Evolutionary conservation across 2,113 vertebrate genomes (phyloP).

Genomic region (Thinocorus orbignyianus): DNA sequence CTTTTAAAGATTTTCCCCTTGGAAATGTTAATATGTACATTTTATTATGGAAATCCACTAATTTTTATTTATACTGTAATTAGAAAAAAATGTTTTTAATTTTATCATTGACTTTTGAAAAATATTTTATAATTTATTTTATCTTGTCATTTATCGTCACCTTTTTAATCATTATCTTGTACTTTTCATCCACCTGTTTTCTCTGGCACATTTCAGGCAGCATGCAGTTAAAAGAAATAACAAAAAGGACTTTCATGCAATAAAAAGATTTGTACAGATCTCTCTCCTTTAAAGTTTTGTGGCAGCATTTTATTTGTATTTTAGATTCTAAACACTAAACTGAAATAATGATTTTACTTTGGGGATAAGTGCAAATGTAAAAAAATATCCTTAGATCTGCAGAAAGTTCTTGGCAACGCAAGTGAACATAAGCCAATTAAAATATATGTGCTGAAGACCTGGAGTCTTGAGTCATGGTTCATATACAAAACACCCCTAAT

Average conservation of each 20-base stretch:
- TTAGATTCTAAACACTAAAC: neutral
- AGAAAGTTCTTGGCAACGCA: slow-evolving; percentile 7
- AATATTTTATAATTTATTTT: neutral
- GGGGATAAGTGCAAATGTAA: slow-evolving; percentile 1
- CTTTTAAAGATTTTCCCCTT: slow-evolving; percentile 45
- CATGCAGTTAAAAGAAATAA: neutral
- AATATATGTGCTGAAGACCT: neutral
- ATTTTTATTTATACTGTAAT: neutral
- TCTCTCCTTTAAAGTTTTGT: neutral
- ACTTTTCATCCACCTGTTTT: neutral
- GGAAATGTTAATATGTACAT: slow-evolving; percentile 26
- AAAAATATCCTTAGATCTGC: slow-evolving; percentile 13
- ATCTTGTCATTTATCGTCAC: neutral
- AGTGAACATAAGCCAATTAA: slow-evolving; percentile 37
- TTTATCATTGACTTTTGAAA: neutral
- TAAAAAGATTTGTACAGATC: neutral
- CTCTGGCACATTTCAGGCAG: neutral
- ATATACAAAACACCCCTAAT: neutral
- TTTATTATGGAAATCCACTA: neutral
- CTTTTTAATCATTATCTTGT: neutral
- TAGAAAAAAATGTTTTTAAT: neutral
- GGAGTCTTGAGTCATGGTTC: neutral
- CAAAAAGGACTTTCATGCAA: neutral
- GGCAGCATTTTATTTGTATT: neutral
- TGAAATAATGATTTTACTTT: slow-evolving; percentile 38